Base-by-base conservation (phyloP, 2,888 invertebrate genomes). In the Onchidella celtica region DNA sequence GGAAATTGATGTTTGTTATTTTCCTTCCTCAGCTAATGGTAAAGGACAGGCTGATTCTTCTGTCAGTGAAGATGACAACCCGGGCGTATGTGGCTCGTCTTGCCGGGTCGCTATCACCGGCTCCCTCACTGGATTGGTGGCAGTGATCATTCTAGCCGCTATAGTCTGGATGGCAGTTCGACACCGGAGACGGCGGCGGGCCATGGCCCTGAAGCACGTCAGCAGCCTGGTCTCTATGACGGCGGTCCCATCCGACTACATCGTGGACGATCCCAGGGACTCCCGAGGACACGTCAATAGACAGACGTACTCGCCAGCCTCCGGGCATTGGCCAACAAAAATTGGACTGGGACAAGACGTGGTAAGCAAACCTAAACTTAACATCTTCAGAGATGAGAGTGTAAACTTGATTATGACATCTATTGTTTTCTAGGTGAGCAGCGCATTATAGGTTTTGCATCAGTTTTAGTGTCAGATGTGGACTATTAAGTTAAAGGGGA, bases 231-330 rank as follows among this genome's bases (percentile, higher is more conserved):
- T 89, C 4, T 92, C 92, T 9, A 87, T 93, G 79, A 91, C 91
- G 11, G 92, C 90, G 3, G 86, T 92, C 21, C 92, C 92, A 0
- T 92, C 93, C 0, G 93, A 92, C 81, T 92, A 92, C 83, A 87
- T 91, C 29, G 92, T 91, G 55, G 92, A 92, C 21, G 84, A 87
- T 27, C 88, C 89, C 38, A 82, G 87, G 55, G 83, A 87, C 29
- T 88, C 87, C 34, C 83, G 87, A 27, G 86, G 85, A 69, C 82
- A 85, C 11, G 86, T 86, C 0, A 86, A 87, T 24, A 85, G 86
- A 38, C 86, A 85, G 84, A 84, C 86, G 3, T 87, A 86, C 11
- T 83, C 83, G 21, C 78, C 77, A 17, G 65, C 79, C 2, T 80
- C 85, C 14, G 68, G 55, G 3, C 82, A 82, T 32, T 84, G 84